Conservation (phyloP, 2,888 invertebrate genomes). For the Synergus umbraculus region DNA sequence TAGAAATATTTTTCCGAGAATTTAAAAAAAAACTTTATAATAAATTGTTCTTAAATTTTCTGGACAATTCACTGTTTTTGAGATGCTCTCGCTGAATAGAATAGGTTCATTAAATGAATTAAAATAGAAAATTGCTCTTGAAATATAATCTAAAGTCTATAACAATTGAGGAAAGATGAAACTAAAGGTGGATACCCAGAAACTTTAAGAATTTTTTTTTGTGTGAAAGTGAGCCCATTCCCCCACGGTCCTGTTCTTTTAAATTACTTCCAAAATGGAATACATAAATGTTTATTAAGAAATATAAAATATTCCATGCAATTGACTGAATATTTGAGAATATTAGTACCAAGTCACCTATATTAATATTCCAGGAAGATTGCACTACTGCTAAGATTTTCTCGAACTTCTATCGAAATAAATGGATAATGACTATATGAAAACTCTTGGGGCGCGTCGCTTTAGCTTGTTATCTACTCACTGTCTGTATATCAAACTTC, state of each 20-base stretch:
- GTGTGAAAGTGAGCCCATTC: constrained; percentile 71
- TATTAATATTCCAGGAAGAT: neutral
- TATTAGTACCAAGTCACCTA: neutral
- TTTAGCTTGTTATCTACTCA: constrained; percentile 75
- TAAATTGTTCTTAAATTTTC: constrained; percentile 61
- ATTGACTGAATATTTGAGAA: constrained; percentile 5
- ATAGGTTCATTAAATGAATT: neutral
- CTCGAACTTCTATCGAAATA: neutral
- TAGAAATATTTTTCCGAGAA: neutral
- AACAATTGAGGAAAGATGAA: neutral
- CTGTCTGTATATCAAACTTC: constrained; percentile 75
- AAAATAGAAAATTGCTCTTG: neutral
- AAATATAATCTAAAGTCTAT: neutral
- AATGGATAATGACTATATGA: neutral
- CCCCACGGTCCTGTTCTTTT: constrained; percentile 67
- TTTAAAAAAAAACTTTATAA: neutral
- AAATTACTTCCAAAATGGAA: too few relatives aligned
- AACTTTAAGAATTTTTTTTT: constrained; percentile 52
- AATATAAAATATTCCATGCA: neutral
- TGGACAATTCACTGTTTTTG: constrained; percentile 49
- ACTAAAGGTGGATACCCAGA: constrained; percentile 26
- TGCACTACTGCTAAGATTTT: neutral
- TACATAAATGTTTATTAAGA: neutral
- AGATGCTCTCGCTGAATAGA: neutral
- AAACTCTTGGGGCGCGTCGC: constrained; percentile 56